Base-by-base conservation (phyloP, 1,140 invertebrate genomes). In the Ostrea edulis region DNA sequence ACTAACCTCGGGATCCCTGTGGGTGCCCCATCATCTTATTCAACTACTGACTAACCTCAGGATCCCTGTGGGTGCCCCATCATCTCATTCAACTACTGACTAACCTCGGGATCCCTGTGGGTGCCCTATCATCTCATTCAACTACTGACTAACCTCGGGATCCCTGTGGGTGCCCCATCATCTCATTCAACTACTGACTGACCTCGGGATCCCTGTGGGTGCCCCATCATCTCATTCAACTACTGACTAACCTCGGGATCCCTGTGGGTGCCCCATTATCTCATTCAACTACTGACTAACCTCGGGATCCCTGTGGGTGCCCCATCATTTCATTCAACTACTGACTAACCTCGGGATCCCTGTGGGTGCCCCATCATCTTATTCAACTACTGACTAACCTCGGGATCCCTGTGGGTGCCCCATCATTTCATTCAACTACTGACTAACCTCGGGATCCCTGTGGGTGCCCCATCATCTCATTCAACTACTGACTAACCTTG, bases 111-210 rank as follows among this genome's bases (percentile, higher is more conserved):
- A n/a, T n/a, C n/a, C n/a, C 8, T 20, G 22, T 25, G 65, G 65
- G 9, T 29, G n/a, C 44, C 44, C 81, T 9, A 82, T 44, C 11
- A 82, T 44, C 81, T 82, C 35, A 52, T 82, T 53, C 35, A 82
- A 22, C 20, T n/a, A n/a, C n/a, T n/a, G n/a, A n/a, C n/a, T n/a
- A n/a, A n/a, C n/a, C n/a, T n/a, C n/a, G n/a, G n/a, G n/a, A n/a
- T n/a, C n/a, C n/a, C 8, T 20, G 22, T 25, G 65, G 65, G 9
- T 29, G n/a, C 44, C 44, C 81, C 44, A 82, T 44, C 11, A 82
- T 44, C 81, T 82, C 35, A 52, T 82, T 53, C 35, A 82, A 22
- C 20, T n/a, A n/a, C n/a, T n/a, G n/a, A n/a, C n/a, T n/a, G n/a
- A n/a, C n/a, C n/a, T n/a, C n/a, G n/a, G n/a, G n/a, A n/a, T n/a